These are phyloP conservation scores for Rotaria socialis DNA, from an alignment of 2,888 invertebrate species.

Conservation along the genomic window DNA sequence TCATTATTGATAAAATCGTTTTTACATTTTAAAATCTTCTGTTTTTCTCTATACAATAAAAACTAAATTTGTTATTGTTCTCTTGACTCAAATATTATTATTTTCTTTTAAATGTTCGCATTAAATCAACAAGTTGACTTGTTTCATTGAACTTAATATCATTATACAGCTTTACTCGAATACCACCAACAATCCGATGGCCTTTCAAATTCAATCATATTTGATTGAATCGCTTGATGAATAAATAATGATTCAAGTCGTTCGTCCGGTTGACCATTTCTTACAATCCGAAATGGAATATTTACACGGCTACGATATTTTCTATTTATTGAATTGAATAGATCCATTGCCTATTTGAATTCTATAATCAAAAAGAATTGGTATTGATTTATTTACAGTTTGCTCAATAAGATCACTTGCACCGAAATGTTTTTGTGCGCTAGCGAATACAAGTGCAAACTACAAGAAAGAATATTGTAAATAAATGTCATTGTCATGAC, in stretches of 20 bases:
- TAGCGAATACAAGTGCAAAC: conserved; percentile 89
- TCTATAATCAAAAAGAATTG: conserved; percentile 79
- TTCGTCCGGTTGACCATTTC: conserved; percentile 63
- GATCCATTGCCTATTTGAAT: conserved; percentile 79
- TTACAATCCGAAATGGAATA: conserved; percentile 75
- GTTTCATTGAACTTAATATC: conserved; percentile 80
- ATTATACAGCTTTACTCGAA: conserved; percentile 89
- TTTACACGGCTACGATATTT: conserved; percentile 80
- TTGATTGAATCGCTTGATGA: conserved; percentile 71
- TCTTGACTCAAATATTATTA: not conserved
- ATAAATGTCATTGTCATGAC: conserved; percentile 49
- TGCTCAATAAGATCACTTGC: conserved; percentile 76
- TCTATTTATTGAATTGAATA: conserved; percentile 61
- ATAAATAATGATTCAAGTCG: conserved; percentile 79
- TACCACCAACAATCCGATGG: conserved; percentile 86
- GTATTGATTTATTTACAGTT: conserved; percentile 68
- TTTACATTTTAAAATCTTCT: no score
- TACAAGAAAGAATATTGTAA: conserved; percentile 55
- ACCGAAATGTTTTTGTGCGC: conserved; percentile 95
- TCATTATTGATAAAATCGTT: no score
- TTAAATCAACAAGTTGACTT: conserved; percentile 71
- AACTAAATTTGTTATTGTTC: no score
- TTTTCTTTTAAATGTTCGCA: conserved; percentile 69
- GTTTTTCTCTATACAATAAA: no score
- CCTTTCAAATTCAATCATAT: conserved; percentile 84